Evolutionary conservation across 2,113 vertebrate species (phyloP).

Genomic region (Salvelinus namaycush): DNA sequence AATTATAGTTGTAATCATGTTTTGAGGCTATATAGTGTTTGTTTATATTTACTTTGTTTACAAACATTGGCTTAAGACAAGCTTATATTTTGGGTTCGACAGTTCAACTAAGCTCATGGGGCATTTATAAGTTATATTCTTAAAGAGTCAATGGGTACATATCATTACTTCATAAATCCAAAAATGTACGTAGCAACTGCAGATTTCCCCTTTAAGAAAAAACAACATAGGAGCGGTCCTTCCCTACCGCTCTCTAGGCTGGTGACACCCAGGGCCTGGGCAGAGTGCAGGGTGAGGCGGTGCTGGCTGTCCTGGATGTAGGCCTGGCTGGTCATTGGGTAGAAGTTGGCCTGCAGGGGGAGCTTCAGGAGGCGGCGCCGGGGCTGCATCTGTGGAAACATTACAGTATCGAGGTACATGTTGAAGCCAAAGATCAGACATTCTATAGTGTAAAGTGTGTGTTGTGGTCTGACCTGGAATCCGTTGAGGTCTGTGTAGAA

Average conservation of each 20-base stretch:
- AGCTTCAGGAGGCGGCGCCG: conserved; percentile 84
- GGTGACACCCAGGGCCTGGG: conserved; percentile 88
- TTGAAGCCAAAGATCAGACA: background rate
- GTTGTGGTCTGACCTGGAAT: conserved; percentile 83
- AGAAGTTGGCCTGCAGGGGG: conserved; percentile 95
- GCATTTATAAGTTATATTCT: no score
- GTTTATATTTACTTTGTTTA: no score
- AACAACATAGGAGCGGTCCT: background rate
- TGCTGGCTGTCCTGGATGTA: conserved; percentile 88
- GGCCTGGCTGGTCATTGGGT: conserved; percentile 91
- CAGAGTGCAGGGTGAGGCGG: conserved; percentile 89
- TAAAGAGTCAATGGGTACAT: no score
- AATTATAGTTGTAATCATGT: no score
- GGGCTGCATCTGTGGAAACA: conserved; percentile 81
- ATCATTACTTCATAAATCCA: no score
- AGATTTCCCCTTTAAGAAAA: conserved; percentile 36
- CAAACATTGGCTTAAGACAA: no score
- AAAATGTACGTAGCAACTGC: background rate
- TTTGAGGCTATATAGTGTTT: no score
- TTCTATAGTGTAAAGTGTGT: background rate
- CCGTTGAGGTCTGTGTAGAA: conserved; percentile 97
- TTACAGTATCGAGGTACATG: background rate
- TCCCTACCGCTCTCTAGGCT: conserved; percentile 85
- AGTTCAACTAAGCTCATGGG: no score
- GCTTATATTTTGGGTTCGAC: no score